Evolutionary conservation across 30 jellyfish, hydroid and myxozoan species (phyloP), one percentile per base, ranked within the genome.

Genomic region (Aurelia aurita): DNA sequence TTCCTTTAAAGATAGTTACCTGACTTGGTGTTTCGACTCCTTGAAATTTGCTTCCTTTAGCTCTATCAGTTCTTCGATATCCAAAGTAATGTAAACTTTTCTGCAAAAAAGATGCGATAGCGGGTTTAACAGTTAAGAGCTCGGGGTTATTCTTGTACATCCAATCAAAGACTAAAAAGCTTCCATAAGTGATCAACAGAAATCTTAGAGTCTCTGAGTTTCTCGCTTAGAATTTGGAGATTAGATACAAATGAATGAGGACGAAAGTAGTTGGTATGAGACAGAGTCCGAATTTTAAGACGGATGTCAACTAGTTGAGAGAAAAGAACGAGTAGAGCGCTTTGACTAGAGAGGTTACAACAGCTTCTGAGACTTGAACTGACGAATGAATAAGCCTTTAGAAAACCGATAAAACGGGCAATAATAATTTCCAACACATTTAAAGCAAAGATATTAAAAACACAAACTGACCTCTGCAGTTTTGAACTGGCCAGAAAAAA

Each of bases 1-100:
- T 2, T 39, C 51, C 51, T 39, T 39, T 39, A 8, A 39, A 39
- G 51, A 39, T 39, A 2, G 63, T 31, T 79, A 94, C 99, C 96
- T 94, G 99, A 64, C 99, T 88, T 29, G 99, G 99, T 6, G 99
- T 94, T 72, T 94, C 97, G 12, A 94, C 99, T 3, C 99, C 99
- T 63, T 94, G 99, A 66, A 75, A 94, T 57, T 87, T 69, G 74
- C 91, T 85, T 18, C 99, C 99, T 61, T 94, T 94, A 12, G 97
- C 97, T 83, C 82, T 64, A 74, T 94, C 99, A 2, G 99, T 94
- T 73, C 99, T 47, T 43, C 99, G 96, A 53, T 82, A 76, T 14
- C 99, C 99, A 72, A 94, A 94, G 58, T 94, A 94, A 20, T 88
- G 87, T 89, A 94, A 84, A 22, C 97, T 89, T 94, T 89, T 89